Conservation (phyloP, 2,113 vertebrate species). For the Rhizomys pruinosus region DNA sequence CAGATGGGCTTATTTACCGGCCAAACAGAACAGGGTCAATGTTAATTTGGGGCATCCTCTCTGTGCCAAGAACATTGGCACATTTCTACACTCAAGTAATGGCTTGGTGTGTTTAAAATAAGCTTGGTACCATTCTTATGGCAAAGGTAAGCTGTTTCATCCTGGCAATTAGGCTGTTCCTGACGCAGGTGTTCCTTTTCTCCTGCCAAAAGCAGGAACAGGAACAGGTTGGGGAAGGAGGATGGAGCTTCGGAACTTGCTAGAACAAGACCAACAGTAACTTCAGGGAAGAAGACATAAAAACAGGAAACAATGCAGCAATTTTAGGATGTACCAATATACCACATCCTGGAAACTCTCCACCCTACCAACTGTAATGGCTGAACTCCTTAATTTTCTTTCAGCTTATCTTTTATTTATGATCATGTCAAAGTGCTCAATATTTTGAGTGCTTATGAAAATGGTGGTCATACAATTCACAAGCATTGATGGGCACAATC, state of each 20-base stretch:
- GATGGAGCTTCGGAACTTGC: neutral
- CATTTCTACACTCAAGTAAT: slow-evolving; percentile 55
- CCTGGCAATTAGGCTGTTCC: neutral
- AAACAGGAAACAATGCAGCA: neutral
- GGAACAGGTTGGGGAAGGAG: neutral
- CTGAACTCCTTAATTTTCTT: neutral
- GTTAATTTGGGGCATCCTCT: slow-evolving; percentile 49
- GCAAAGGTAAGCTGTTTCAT: neutral
- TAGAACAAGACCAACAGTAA: neutral
- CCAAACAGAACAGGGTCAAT: slow-evolving; percentile 8
- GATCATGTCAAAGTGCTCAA: neutral
- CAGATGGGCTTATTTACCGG: slow-evolving; percentile 38
- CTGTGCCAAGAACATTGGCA: slow-evolving; percentile 51
- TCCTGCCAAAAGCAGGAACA: neutral
- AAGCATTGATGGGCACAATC: neutral
- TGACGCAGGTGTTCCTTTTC: neutral
- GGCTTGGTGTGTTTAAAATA: slow-evolving; percentile 12
- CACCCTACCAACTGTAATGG: neutral
- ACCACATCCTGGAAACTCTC: neutral
- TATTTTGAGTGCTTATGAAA: neutral
- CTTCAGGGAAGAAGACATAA: neutral
- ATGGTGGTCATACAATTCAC: neutral
- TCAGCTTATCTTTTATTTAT: neutral
- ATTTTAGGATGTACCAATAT: neutral
- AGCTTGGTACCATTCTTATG: slow-evolving; percentile 1